Percentiles rank a stretch among this genome's conserved stretches.
These are phyloP conservation scores for Berghia stephanieae DNA, from an alignment of 1,140 invertebrate species.

Conservation along the genomic window DNA sequence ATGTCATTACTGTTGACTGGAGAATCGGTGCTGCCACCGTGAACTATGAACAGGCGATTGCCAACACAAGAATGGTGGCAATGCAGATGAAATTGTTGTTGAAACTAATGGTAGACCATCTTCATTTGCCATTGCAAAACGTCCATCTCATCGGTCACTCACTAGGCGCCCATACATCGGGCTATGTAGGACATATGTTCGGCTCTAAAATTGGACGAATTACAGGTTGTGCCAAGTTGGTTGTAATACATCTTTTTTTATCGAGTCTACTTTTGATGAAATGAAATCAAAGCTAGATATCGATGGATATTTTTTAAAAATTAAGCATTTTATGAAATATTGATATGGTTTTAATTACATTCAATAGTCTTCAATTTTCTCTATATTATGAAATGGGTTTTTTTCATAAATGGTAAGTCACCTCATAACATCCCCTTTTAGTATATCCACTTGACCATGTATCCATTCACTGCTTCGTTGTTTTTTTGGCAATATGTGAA, in stretches of 20 bases:
- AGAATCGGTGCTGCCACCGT: conserved; percentile 36
- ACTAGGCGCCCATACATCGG: conserved; percentile 58
- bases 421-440: too few relatives aligned
- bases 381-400: not conserved
- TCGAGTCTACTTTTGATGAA: too few relatives aligned
- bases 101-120: conserved; percentile 29
- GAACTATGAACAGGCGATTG: conserved; percentile 68
- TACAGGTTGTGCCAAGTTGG: too few relatives aligned
- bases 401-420: too few relatives aligned
- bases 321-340: not conserved
- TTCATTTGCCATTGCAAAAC: conserved; percentile 28
- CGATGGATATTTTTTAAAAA: not conserved
- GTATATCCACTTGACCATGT: too few relatives aligned
- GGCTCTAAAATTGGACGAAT: conserved; percentile 74
- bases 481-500: too few relatives aligned
- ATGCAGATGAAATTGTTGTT: conserved; percentile 35
- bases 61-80: conserved; percentile 44
- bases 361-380: not conserved
- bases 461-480: too few relatives aligned
- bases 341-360: not conserved
- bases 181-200: conserved; percentile 49
- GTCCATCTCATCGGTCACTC: conserved; percentile 62
- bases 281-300: not conserved
- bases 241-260: too few relatives aligned
- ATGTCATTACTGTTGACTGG: conserved; percentile 46